Evolutionary conservation across 2,797 vertebrate species (phyloP).

Genomic region (Otus scops): DNA sequence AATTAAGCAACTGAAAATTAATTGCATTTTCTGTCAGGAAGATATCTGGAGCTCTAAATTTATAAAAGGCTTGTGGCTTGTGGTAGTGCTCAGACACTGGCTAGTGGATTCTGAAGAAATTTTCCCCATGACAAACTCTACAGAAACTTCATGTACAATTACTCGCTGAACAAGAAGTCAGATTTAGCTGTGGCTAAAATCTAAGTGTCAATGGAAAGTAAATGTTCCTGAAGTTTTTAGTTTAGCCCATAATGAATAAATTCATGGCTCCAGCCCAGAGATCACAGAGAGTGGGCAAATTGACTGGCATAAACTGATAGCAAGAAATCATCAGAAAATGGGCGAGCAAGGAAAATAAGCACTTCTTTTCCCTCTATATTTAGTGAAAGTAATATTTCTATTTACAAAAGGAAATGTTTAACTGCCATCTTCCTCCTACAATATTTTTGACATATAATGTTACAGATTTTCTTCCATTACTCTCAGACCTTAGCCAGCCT

Average conservation of each 20-base stretch:
- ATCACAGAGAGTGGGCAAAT: not conserved
- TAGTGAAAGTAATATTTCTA: not conserved
- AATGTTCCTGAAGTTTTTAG: not conserved
- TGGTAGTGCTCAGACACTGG: not conserved
- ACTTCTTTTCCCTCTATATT: not conserved
- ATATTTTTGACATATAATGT: not conserved
- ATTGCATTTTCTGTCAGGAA: not conserved
- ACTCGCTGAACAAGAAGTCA: not conserved
- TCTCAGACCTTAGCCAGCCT: not conserved
- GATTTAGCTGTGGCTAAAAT: not conserved
- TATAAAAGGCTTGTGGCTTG: not conserved
- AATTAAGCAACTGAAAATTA: not conserved
- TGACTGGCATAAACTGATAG: not conserved
- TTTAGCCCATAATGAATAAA: not conserved
- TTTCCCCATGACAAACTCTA: not conserved
- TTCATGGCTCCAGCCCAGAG: not conserved
- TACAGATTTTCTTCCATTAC: not conserved
- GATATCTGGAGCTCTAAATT: not conserved
- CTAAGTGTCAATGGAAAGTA: not conserved
- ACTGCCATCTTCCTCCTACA: not conserved
- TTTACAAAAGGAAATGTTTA: not conserved
- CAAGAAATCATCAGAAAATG: not conserved
- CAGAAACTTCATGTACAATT: not conserved
- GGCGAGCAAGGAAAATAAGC: not conserved
- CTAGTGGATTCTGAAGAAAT: not conserved